A percentile compares a stretch with the other conserved stretches of the same genome.
phyloP scores from a whole-genome alignment of 2,113 vertebrate genomes.

The Tragelaphus strepsiceros region DNA sequence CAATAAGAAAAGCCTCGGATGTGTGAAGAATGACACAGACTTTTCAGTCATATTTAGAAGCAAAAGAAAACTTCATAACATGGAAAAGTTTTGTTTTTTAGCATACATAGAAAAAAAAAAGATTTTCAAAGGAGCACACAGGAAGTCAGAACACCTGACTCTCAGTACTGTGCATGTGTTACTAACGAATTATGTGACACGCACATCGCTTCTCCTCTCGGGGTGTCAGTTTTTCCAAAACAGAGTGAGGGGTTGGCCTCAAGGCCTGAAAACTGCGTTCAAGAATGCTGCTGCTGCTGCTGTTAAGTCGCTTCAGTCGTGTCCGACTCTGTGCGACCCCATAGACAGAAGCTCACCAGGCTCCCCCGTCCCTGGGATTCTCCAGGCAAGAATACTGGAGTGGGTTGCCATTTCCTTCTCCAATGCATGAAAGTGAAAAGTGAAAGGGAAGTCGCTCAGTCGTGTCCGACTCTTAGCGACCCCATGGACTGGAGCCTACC shows the following conservation, averaged over 20 bases:
- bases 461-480: too few species aligned
- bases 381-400: too few species aligned
- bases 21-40: conserved; percentile 41
- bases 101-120: neutral
- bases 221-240: neutral
- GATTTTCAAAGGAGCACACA: neutral
- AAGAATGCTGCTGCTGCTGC: too few species aligned
- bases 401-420: too few species aligned
- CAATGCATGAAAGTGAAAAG: too few species aligned
- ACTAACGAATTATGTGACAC: neutral
- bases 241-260: neutral
- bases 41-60: conserved; percentile 36
- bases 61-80: neutral
- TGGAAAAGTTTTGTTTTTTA: neutral
- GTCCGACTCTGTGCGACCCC: too few species aligned
- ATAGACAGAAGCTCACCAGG: too few species aligned
- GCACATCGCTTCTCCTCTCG: neutral
- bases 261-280: neutral
- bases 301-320: too few species aligned
- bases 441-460: too few species aligned
- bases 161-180: neutral
- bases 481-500: too few species aligned
- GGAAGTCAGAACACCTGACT: neutral
- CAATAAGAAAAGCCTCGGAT: conserved; percentile 27
- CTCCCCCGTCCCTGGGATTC: too few species aligned